A percentile compares a stretch with the other conserved stretches of the same genome.
Evolutionary conservation across 2,113 vertebrate species (phyloP).

Genomic region (Silurus meridionalis): DNA sequence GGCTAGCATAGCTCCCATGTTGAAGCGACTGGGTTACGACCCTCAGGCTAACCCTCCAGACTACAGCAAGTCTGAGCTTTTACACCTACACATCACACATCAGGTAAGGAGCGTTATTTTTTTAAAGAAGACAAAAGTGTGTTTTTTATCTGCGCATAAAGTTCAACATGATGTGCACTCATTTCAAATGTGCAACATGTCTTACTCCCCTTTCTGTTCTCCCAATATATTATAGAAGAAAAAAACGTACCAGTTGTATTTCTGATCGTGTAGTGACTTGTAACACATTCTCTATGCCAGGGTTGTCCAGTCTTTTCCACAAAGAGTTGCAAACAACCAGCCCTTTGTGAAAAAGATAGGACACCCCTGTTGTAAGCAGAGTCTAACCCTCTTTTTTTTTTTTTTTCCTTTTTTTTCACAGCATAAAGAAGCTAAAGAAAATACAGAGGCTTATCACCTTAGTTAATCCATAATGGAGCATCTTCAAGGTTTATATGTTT

Average conservation of each 20-base stretch:
- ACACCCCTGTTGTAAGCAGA: background rate
- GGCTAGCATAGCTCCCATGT: constrained; percentile 92
- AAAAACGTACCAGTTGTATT: background rate
- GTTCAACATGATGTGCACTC: background rate
- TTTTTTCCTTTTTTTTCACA: background rate
- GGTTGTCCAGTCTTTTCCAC: too few relatives aligned
- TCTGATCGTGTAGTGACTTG: background rate
- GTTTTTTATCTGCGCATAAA: too few relatives aligned
- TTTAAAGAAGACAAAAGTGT: background rate
- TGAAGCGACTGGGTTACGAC: constrained; percentile 89
- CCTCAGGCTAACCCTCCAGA: constrained; percentile 90
- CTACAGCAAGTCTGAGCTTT: constrained; percentile 68
- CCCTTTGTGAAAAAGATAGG: too few relatives aligned
- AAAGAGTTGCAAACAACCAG: too few relatives aligned
- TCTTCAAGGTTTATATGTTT: background rate
- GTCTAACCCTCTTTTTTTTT: background rate
- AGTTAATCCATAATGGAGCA: background rate
- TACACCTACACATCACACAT: constrained; percentile 17
- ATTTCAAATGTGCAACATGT: background rate
- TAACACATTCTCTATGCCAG: background rate
- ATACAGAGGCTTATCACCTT: constrained; percentile 16
- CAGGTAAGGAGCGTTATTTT: constrained; percentile 1
- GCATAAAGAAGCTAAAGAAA: constrained; percentile 2
- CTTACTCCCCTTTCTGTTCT: too few relatives aligned
- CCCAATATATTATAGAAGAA: too few relatives aligned